These are phyloP conservation scores for Drosophila leonis DNA, from an alignment of 2,888 invertebrate species.

Conservation along the genomic window DNA sequence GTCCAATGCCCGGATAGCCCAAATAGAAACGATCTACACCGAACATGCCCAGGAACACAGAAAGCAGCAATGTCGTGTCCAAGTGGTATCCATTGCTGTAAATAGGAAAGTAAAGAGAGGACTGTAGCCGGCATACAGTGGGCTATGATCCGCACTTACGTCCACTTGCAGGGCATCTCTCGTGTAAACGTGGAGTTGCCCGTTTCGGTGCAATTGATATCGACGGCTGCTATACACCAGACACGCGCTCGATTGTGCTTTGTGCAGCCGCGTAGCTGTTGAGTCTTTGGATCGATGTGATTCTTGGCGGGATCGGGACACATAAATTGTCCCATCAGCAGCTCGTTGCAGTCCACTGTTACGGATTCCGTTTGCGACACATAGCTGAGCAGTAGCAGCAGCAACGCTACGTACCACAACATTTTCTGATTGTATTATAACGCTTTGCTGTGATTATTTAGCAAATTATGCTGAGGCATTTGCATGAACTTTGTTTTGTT, in stretches of 20 bases:
- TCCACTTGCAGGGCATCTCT: slow-evolving; percentile 96
- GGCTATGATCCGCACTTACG: slow-evolving; percentile 88
- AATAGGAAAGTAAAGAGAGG: background rate
- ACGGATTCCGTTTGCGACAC: slow-evolving; percentile 57
- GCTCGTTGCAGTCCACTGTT: slow-evolving; percentile 88
- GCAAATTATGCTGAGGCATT: slow-evolving; percentile 17
- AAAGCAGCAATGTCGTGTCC: slow-evolving; percentile 95
- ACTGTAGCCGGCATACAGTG: background rate
- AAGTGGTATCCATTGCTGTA: slow-evolving; percentile 96
- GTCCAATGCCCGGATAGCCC: slow-evolving; percentile 98
- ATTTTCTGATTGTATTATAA: slow-evolving; percentile 32
- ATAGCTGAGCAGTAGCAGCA: slow-evolving; percentile 48
- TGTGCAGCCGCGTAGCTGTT: slow-evolving; percentile 93
- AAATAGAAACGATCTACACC: slow-evolving; percentile 98
- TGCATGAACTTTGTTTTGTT: slow-evolving; percentile 42
- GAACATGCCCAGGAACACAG: slow-evolving; percentile 99
- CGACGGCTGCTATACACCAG: slow-evolving; percentile 92
- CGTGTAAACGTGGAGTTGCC: slow-evolving; percentile 92
- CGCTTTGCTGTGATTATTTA: slow-evolving; percentile 15
- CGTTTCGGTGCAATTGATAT: slow-evolving; percentile 92
- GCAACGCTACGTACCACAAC: slow-evolving; percentile 43
- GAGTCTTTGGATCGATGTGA: slow-evolving; percentile 94
- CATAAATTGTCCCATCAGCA: slow-evolving; percentile 92
- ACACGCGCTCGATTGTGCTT: slow-evolving; percentile 85
- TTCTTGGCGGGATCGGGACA: slow-evolving; percentile 92